Evolutionary conservation across 2,797 vertebrate species (phyloP).

Genomic region (Harpia harpyja): DNA sequence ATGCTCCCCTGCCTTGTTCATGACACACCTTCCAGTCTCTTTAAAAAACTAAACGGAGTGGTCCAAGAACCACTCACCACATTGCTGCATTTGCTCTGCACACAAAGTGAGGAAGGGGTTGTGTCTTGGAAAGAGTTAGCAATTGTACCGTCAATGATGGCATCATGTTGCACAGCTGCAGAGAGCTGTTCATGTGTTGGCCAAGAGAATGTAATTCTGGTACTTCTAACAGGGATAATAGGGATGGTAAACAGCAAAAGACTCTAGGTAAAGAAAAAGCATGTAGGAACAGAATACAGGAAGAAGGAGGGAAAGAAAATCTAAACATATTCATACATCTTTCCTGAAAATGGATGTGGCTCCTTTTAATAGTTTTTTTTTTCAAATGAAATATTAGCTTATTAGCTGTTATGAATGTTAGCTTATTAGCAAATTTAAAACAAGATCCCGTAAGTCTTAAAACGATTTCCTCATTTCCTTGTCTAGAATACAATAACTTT

Average conservation of each 20-base stretch:
- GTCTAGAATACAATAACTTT: not conserved
- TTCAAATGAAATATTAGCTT: not conserved
- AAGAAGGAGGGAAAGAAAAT: not conserved
- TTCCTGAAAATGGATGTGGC: not conserved
- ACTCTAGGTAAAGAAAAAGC: not conserved
- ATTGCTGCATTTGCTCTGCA: not conserved
- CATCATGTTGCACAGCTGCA: not conserved
- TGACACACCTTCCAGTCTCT: not conserved
- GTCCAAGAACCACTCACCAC: not conserved
- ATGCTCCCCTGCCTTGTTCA: not conserved
- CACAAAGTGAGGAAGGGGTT: not conserved
- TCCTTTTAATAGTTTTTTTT: not conserved
- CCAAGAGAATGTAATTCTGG: not conserved
- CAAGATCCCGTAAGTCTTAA: not conserved
- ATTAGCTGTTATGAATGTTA: not conserved
- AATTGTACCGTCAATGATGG: not conserved
- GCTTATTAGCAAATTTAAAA: conserved; percentile 35
- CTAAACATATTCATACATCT: not conserved
- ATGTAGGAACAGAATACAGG: not conserved
- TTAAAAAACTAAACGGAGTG: not conserved
- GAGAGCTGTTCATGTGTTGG: not conserved
- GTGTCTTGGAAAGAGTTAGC: not conserved
- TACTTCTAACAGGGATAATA: not conserved
- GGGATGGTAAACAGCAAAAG: not conserved
- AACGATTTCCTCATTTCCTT: not conserved